phyloP scores from a whole-genome alignment of 2,113 vertebrate genomes.

The Mixornis gularis region DNA sequence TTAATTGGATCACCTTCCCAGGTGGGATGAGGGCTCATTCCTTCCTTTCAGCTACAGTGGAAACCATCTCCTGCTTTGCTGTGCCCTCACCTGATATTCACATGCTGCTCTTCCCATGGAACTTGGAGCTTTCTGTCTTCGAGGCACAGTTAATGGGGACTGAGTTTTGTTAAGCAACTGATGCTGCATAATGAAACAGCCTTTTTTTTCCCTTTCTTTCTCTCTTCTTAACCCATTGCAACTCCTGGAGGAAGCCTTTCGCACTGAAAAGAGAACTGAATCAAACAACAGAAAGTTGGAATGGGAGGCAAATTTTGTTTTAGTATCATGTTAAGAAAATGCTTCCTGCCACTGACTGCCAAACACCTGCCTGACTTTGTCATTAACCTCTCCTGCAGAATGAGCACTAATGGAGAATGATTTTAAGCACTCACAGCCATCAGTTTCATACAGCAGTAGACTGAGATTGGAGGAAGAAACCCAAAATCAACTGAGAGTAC shows the following conservation, averaged over 20 bases:
- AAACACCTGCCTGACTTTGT: not conserved
- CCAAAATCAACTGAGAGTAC: constrained; percentile 45
- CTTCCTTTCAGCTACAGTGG: not conserved
- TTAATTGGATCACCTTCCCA: not conserved
- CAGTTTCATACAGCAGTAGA: not conserved
- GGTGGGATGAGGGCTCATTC: not conserved
- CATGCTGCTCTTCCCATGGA: not conserved
- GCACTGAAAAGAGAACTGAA: not conserved
- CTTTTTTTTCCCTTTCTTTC: not conserved
- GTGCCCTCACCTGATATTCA: not conserved
- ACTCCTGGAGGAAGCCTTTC: not conserved
- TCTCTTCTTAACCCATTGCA: not conserved
- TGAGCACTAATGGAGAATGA: not conserved
- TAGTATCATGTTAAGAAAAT: not conserved
- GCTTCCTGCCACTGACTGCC: not conserved
- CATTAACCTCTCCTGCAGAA: not conserved
- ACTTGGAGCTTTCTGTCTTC: not conserved
- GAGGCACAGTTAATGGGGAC: not conserved
- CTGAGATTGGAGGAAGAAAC: constrained; percentile 27
- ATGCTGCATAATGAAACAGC: not conserved
- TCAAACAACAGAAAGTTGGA: not conserved
- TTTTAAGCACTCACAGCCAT: not conserved
- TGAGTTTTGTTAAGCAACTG: not conserved
- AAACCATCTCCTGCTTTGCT: not conserved
- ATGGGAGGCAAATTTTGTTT: not conserved